phyloP scores from a whole-genome alignment of 2,797 vertebrate genomes.

The Sebastes taczanowskii region DNA sequence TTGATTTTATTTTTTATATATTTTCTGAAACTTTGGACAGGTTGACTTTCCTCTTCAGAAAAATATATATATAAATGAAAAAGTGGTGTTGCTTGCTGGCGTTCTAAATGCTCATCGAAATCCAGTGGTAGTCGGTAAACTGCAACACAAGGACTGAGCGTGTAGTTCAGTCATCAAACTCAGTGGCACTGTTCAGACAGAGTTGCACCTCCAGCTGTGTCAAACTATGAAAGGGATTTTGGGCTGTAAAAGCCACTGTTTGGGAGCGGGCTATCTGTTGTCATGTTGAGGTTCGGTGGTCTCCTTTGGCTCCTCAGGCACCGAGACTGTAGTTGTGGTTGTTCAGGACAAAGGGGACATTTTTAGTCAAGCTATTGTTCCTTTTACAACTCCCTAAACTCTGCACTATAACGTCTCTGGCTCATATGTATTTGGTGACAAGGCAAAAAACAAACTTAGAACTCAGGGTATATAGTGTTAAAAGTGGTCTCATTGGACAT shows the following conservation, averaged over 20 bases:
- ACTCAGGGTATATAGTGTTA: constrained; percentile 85
- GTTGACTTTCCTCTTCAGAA: constrained; percentile 64
- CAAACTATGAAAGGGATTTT: constrained; percentile 79
- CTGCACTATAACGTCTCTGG: constrained; percentile 69
- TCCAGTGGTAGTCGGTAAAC: constrained; percentile 59
- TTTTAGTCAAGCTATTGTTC: constrained; percentile 32
- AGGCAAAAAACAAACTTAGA: constrained; percentile 75
- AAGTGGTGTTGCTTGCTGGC: constrained; percentile 57
- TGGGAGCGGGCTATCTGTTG: constrained; percentile 61
- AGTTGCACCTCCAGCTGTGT: constrained; percentile 78
- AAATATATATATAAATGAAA: constrained; percentile 39
- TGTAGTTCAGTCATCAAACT: constrained; percentile 61
- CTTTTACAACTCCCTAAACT: constrained; percentile 56
- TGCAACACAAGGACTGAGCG: constrained; percentile 56
- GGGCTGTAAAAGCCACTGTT: constrained; percentile 76
- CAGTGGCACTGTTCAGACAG: constrained; percentile 67
- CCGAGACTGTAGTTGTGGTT: constrained; percentile 60
- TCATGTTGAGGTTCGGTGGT: constrained; percentile 61
- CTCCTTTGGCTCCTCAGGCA: constrained; percentile 60
- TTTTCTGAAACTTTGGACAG: constrained; percentile 73
- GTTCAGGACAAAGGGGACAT: constrained; percentile 56
- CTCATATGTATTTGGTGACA: constrained; percentile 74
- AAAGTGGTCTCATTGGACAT: constrained; percentile 79
- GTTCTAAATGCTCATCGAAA: constrained; percentile 45
- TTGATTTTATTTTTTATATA: constrained; percentile 66